Base-by-base conservation (phyloP, 2,888 invertebrate genomes). In the Eupeodes luniger region DNA sequence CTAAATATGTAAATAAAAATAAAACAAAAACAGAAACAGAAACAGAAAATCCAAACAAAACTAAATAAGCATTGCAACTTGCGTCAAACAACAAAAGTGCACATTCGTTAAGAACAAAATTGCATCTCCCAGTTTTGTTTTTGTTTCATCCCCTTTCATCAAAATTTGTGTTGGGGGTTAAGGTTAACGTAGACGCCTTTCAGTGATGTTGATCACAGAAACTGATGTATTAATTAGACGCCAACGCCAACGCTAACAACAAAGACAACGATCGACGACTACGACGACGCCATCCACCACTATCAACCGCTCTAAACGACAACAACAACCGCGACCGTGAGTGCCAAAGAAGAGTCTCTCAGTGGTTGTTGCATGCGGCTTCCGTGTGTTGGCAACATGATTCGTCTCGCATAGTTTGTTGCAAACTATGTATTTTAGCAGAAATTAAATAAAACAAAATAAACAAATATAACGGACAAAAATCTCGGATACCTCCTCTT, bases 341-440 rank as follows among this genome's bases (percentile, higher is more conserved):
- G 57, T 70, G 77, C 55, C 55, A 19, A 55, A 55, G 19, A 14
- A 47, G 19, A 74, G 66, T 72, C 10, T 49, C 61, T 19, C 67
- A 62, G 55, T 74, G 81, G 61, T 77, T 85, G 81, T 87, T 83
- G 86, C 79, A 79, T 83, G 27, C 27, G 69, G 36, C 36, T 51
- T 16, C 44, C 40, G 70, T 62, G 59, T 83, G 86, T 59, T 72
- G 53, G 83, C 83, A 87, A 83, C 79, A 87, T 86, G 86, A 78
- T 53, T 79, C 69, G 74, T 36, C 19, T 27, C 19, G 47, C 72
- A 59, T 80, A 80, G 61, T 75, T 86, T 86, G 83, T 87, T 87
- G 83, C 64, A 55, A 66, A 80, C 78, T 86, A 66, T 5, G 14
- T 47, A 86, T 82, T 77, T 81, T 81, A 72, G 53, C 34, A 53